Evolutionary conservation across 2,113 vertebrate genomes (phyloP), one percentile per base, ranked within the genome.

Genomic region (Geococcyx californianus): DNA sequence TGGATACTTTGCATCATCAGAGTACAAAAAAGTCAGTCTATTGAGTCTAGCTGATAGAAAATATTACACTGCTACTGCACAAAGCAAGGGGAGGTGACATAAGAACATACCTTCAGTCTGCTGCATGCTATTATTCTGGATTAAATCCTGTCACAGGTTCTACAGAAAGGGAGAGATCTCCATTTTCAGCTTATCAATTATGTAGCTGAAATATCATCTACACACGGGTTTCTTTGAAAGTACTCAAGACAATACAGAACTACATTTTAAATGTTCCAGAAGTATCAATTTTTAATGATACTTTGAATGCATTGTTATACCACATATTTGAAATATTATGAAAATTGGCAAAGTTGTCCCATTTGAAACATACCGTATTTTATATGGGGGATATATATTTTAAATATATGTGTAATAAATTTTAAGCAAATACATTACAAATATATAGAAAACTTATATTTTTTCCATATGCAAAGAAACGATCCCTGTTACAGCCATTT

Each of bases 391-490:
- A 83, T 76, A 90, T 81, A 93, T 84, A 89, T 89, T 94, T 97
- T 89, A 97, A 93, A 96, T 90, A 33, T 62, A 94, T 1, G 6
- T 84, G 36, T 67, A 95, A 96, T 97, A 92, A 82, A 94, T 86
- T 96, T 96, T 94, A 79, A 89, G 69, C 80, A 87, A 96, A 84
- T 76, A 80, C 29, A 78, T 79, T 91, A 76, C 82, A 88, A 95
- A 88, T 58, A 90, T 51, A 96, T n/a, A 97, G 96, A 97, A 95
- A 89, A 70, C 33, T 67, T 88, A 15, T 89, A 96, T 93, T 91
- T 96, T 97, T 96, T 97, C 96, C 96, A 97, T 89, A 90, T 96
- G 92, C 0, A 9, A 95, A 93, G 67, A 95, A 97, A 90, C 75
- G 62, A 95, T 95, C 87, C 93, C 91, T 68, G 70, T 92, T 95